A percentile compares a stretch with the other conserved stretches of the same genome.
phyloP scores from a whole-genome alignment of 2,113 vertebrate species.

The Pterophyllum scalare region DNA sequence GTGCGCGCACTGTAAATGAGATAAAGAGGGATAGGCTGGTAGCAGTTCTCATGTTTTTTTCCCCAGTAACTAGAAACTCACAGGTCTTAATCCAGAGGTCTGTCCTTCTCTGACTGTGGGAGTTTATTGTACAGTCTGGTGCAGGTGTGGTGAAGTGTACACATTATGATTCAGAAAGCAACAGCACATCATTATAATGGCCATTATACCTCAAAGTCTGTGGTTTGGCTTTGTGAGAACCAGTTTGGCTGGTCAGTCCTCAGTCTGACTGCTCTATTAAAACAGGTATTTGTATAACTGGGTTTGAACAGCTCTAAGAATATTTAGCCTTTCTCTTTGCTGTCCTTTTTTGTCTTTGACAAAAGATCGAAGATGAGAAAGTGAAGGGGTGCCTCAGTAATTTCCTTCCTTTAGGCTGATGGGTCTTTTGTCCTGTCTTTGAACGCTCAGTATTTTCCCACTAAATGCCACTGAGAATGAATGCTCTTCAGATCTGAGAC shows the following conservation, averaged over 20 bases:
- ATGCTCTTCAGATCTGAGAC: conserved; percentile 3
- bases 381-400: background rate
- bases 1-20: conserved; percentile 29
- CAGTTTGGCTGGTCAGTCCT: conserved; percentile 3
- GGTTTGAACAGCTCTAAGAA: background rate
- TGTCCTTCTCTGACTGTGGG: background rate
- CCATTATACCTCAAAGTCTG: conserved; percentile 30
- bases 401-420: conserved; percentile 19
- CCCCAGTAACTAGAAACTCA: conserved; percentile 46
- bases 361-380: background rate
- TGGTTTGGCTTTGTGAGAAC: conserved; percentile 24
- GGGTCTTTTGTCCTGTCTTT: background rate
- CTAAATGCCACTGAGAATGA: conserved; percentile 14
- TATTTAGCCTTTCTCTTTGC: background rate
- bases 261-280: conserved; percentile 13
- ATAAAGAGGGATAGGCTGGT: conserved; percentile 19
- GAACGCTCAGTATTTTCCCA: conserved; percentile 5
- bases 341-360: background rate
- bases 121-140: conserved; percentile 19
- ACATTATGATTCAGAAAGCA: conserved; percentile 36
- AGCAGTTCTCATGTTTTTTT: conserved; percentile 13
- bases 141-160: conserved; percentile 31
- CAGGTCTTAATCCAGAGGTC: conserved; percentile 25
- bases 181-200: conserved; percentile 29
- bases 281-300: conserved; percentile 10